These are phyloP conservation scores for Crax fasciolata DNA, from an alignment of 2,797 vertebrate species.

Conservation along the genomic window DNA sequence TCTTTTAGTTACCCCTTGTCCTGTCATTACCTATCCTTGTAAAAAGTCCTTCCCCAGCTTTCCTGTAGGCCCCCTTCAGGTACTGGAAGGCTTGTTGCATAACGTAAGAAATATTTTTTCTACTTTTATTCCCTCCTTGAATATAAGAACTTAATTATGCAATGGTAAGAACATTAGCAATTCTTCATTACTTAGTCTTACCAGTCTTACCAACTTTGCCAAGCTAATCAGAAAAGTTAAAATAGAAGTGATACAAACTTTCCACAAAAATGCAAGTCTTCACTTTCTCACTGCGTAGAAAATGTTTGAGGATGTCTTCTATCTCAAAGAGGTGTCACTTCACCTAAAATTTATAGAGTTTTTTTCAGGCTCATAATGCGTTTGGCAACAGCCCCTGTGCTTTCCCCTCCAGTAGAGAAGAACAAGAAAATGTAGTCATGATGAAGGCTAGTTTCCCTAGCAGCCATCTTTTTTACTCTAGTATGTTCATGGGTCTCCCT, in stretches of 20 bases:
- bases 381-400: not conserved
- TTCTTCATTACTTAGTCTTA: not conserved
- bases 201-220: not conserved
- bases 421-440: conserved; percentile 4
- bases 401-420: conserved; percentile 28
- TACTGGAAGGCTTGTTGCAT: not conserved
- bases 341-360: not conserved
- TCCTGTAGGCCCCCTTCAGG: no score
- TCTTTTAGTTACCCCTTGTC: no score
- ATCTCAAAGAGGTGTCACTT: not conserved
- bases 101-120: not conserved
- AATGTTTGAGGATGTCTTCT: not conserved
- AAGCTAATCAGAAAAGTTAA: not conserved
- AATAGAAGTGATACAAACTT: not conserved
- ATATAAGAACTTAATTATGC: not conserved
- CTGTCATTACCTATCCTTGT: no score
- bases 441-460: conserved; percentile 12
- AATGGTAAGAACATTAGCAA: not conserved
- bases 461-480: not conserved
- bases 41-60: no score
- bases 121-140: not conserved
- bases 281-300: not conserved
- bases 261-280: not conserved
- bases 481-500: not conserved
- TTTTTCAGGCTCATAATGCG: not conserved